phyloP scores from a whole-genome alignment of 2,797 vertebrate genomes.

The Manis crassicaudata region DNA sequence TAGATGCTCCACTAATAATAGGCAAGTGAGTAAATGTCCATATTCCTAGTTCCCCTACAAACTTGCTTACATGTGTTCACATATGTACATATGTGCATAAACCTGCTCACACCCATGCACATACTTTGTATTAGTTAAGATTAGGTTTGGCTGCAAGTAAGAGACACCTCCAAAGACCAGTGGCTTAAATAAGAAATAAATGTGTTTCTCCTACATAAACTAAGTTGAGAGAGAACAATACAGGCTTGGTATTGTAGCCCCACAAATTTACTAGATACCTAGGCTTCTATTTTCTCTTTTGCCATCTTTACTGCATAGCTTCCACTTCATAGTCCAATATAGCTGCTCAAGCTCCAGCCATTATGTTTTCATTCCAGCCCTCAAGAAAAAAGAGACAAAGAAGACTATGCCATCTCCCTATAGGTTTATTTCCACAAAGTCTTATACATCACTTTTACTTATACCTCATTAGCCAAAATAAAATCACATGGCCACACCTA shows the following conservation, averaged over 20 bases:
- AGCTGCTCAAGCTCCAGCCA: background rate
- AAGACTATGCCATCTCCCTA: background rate
- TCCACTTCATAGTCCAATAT: background rate
- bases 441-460: background rate
- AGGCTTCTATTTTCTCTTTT: background rate
- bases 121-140: background rate
- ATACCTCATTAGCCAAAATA: background rate
- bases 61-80: background rate
- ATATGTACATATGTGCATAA: background rate
- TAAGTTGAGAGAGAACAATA: background rate
- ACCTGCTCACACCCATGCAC: background rate
- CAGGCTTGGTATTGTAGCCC: background rate
- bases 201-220: background rate
- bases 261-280: background rate
- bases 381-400: background rate
- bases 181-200: background rate
- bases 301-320: background rate
- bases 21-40: background rate
- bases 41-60: background rate
- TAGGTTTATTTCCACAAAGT: background rate
- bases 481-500: background rate
- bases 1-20: background rate
- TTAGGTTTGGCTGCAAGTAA: background rate
- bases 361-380: background rate
- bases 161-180: background rate